A percentile compares a stretch with the other conserved stretches of the same genome.
Evolutionary conservation across 2,888 invertebrate species (phyloP).

Genomic region (Cephus pulcher): DNA sequence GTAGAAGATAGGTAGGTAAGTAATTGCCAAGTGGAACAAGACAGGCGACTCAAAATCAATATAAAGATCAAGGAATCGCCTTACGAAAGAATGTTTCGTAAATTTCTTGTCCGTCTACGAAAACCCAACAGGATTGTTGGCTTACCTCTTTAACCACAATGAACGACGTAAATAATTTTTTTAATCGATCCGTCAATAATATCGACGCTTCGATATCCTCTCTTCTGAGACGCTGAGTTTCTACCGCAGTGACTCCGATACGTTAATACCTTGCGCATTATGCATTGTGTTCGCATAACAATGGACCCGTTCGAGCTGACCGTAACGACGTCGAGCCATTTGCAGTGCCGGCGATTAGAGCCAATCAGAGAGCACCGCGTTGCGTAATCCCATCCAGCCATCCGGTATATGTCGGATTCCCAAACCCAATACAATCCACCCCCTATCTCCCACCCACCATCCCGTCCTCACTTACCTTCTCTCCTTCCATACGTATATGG

Average conservation of each 20-base stretch:
- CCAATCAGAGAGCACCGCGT: constrained; percentile 51
- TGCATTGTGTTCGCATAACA: constrained; percentile 22
- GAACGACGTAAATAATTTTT: neutral
- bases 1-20: too few relatives aligned
- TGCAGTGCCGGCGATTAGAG: constrained; percentile 47
- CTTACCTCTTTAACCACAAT: neutral
- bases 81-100: neutral
- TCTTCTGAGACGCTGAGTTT: neutral
- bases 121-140: neutral
- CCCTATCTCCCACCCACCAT: constrained; percentile 5
- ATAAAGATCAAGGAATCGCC: neutral
- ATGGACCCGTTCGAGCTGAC: constrained; percentile 32
- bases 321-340: constrained; percentile 49
- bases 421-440: constrained; percentile 5
- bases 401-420: constrained; percentile 34
- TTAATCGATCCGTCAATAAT: neutral
- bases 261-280: neutral
- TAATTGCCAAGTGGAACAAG: neutral
- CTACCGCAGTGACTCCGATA: neutral
- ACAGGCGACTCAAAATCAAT: neutral
- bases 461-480: constrained; percentile 28
- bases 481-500: constrained; percentile 41
- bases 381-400: constrained; percentile 51
- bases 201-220: neutral
- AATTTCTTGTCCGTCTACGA: neutral